These are phyloP conservation scores for Scartelaos histophorus DNA, from an alignment of 2,113 vertebrate genomes.

Conservation along the genomic window DNA sequence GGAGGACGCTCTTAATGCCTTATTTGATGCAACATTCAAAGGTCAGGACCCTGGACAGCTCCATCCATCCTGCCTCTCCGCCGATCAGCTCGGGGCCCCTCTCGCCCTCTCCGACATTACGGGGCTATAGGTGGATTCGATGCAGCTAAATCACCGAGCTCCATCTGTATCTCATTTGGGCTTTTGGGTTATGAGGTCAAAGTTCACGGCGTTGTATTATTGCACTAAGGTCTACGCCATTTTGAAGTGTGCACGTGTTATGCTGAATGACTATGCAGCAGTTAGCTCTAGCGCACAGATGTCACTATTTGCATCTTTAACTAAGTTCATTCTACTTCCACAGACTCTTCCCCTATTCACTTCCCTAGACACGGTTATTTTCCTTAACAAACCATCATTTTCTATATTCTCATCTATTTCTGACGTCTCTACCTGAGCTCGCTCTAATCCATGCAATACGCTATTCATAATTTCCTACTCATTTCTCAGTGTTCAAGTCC, in stretches of 20 bases:
- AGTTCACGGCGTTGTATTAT: slow-evolving; percentile 36
- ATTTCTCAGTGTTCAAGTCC: neutral
- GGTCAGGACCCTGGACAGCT: slow-evolving; percentile 63
- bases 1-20: slow-evolving; percentile 20
- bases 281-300: neutral
- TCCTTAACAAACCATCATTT: neutral
- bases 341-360: too few species aligned
- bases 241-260: neutral
- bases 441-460: neutral
- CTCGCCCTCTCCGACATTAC: slow-evolving; percentile 31
- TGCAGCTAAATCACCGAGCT: slow-evolving; percentile 28
- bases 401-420: neutral
- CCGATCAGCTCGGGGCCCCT: slow-evolving; percentile 41
- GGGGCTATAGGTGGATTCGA: slow-evolving; percentile 29
- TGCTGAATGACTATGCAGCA: neutral
- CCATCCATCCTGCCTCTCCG: slow-evolving; percentile 24
- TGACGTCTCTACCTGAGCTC: neutral
- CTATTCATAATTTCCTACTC: neutral
- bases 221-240: neutral
- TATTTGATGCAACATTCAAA: slow-evolving; percentile 25
- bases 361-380: too few species aligned
- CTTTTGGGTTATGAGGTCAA: slow-evolving; percentile 40
- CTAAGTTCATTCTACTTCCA: too few species aligned
- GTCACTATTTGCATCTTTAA: too few species aligned
- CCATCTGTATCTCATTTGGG: slow-evolving; percentile 50